phyloP scores from a whole-genome alignment of 2,888 invertebrate species.

The Acheta domesticus region DNA sequence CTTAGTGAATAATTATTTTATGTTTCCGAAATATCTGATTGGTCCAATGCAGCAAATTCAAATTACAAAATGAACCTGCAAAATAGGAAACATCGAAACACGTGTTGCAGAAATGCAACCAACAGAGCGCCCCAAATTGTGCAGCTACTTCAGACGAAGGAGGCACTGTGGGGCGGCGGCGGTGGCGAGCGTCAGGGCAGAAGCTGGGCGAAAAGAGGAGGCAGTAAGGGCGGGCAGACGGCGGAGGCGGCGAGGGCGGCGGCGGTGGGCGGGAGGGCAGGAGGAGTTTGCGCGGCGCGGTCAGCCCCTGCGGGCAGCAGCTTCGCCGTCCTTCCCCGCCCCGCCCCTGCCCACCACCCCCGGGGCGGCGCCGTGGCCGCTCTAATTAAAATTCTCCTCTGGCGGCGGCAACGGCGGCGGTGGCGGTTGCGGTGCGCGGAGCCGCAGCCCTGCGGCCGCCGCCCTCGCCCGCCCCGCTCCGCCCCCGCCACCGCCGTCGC shows the following conservation, averaged over 20 bases:
- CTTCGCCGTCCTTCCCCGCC: not conserved
- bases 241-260: not conserved
- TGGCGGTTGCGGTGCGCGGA: not conserved
- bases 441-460: constrained; percentile 1
- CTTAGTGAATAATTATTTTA: too few relatives aligned
- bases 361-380: not conserved
- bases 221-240: not conserved
- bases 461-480: not conserved
- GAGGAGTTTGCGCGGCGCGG: constrained; percentile 18
- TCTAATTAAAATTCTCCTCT: constrained; percentile 9
- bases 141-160: not conserved
- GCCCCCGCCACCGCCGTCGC: not conserved
- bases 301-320: constrained; percentile 7
- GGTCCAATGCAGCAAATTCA: too few relatives aligned
- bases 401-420: not conserved
- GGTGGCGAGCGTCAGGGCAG: not conserved
- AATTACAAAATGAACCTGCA: too few relatives aligned
- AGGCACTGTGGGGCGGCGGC: not conserved
- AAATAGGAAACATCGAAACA: too few relatives aligned
- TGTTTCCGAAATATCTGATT: too few relatives aligned
- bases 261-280: not conserved
- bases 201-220: not conserved
- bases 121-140: too few relatives aligned
- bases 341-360: not conserved
- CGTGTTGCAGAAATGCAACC: too few relatives aligned